These are phyloP conservation scores for Cladopsammia gracilis DNA, from an alignment of 64 coral and sea anemone genomes.

Conservation along the genomic window DNA sequence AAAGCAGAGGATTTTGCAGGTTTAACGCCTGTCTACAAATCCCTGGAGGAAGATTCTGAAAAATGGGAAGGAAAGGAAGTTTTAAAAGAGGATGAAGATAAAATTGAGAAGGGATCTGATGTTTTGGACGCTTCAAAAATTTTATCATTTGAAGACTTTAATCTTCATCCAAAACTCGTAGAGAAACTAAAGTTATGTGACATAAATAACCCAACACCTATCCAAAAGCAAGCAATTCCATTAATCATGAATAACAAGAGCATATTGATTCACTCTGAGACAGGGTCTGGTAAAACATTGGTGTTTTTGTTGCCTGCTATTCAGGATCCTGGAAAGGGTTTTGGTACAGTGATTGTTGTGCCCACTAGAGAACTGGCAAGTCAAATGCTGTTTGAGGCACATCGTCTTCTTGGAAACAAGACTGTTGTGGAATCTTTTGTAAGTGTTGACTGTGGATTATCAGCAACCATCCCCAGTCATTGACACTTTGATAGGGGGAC, in stretches of 20 bases:
- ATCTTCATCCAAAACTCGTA: slow-evolving; percentile 86
- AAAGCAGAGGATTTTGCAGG: slow-evolving; percentile 53
- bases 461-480: background rate
- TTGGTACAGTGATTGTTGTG: slow-evolving; percentile 88
- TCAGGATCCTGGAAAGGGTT: slow-evolving; percentile 84
- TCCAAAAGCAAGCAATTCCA: slow-evolving; percentile 81
- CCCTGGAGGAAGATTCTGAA: background rate
- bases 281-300: slow-evolving; percentile 90
- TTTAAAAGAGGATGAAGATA: background rate
- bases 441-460: background rate
- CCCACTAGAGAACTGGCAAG: slow-evolving; percentile 90
- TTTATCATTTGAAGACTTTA: slow-evolving; percentile 66
- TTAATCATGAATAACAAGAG: slow-evolving; percentile 65
- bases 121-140: slow-evolving; percentile 9
- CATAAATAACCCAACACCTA: slow-evolving; percentile 60
- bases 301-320: slow-evolving; percentile 87
- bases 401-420: slow-evolving; percentile 82
- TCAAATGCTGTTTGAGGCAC: slow-evolving; percentile 89
- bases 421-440: slow-evolving; percentile 89
- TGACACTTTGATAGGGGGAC: background rate
- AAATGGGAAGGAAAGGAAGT: background rate
- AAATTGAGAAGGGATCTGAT: background rate
- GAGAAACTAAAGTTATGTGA: slow-evolving; percentile 62
- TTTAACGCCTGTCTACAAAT: slow-evolving; percentile 22
- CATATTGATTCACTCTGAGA: slow-evolving; percentile 88